Evolutionary conservation across 64 coral and sea anemone genomes (phyloP), one percentile per base, ranked within the genome.

Genomic region (Cladopsammia gracilis): DNA sequence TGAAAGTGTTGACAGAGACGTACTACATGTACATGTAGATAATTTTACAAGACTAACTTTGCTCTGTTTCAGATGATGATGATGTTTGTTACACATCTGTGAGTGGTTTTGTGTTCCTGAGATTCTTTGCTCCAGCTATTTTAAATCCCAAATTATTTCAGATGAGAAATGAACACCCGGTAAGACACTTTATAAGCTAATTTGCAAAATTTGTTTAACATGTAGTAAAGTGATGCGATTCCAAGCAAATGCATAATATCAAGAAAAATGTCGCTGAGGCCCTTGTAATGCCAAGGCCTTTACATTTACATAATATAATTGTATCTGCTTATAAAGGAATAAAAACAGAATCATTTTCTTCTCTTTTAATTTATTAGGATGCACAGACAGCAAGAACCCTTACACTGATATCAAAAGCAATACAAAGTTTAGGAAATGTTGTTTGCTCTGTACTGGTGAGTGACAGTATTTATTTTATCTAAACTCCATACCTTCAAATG

Each of bases 51-150:
- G 34, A 34, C 34, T 34, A 34, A 34, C 34, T 34, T 34, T 86
- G 47, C 43, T 14, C 49, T 90, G 47, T 71, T 90, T 83, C 64
- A 96, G 95, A 80, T 54, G 95, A 96, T 2, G 71, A 81, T 9
- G 95, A 96, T 86, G 95, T 96, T 2, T 70, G 95, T 48, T 96
- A 93, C 91, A 96, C 95, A 51, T 92, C 95, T 34, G 95, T 96
- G 23, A 96, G 95, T 83, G 95, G 95, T 20, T 96, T 96, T 90
- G 91, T 96, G 66, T 96, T 96, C 45, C 79, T 96, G 14, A 73
- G 95, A 67, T 96, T 96, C 65, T 96, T 96, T 73, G 95, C 95
- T 22, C 95, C 95, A 43, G 95, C 95, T 14, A 96, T 96, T 71
- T 83, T 96, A 47, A 96, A 96, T 71, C 95, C 95, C 10, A 96